Evolutionary conservation across 2,888 invertebrate genomes (phyloP).

Genomic region (Volucella inflata): DNA sequence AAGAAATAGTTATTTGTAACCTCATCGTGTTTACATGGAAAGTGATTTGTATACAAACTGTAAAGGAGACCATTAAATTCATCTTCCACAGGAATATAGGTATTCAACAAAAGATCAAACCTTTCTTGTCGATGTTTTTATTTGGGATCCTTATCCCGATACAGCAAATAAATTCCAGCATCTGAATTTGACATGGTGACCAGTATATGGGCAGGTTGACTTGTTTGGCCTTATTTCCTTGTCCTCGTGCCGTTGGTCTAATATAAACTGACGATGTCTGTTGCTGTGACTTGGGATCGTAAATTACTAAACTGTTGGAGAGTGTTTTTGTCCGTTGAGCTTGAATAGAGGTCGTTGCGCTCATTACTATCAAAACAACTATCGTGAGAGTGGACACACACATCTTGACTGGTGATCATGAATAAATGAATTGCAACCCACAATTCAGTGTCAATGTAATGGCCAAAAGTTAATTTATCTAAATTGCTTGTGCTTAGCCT

Average conservation of each 20-base stretch:
- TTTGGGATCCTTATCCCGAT: slow-evolving; percentile 25
- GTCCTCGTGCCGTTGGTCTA: too few species aligned
- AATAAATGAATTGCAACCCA: too few species aligned
- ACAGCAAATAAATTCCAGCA: slow-evolving; percentile 13
- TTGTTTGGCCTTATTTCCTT: not conserved
- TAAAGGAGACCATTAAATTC: not conserved
- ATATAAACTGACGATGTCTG: slow-evolving; percentile 6
- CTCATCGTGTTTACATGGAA: not conserved
- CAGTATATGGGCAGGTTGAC: slow-evolving; percentile 26
- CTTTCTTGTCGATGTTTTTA: slow-evolving; percentile 25
- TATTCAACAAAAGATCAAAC: not conserved
- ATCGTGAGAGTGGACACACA: not conserved
- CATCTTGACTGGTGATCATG: not conserved
- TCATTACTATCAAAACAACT: not conserved
- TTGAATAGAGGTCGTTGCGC: slow-evolving; percentile 11
- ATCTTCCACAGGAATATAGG: not conserved
- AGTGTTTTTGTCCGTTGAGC: not conserved
- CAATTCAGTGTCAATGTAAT: too few species aligned
- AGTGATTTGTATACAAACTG: slow-evolving; percentile 17
- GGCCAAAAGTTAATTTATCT: too few species aligned
- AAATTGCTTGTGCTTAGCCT: too few species aligned
- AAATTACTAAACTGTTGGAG: slow-evolving; percentile 4
- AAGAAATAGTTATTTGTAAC: not conserved
- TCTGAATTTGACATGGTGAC: slow-evolving; percentile 1
- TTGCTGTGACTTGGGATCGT: slow-evolving; percentile 13